phyloP scores from a whole-genome alignment of 2,888 invertebrate genomes.

The Polydrusus pterygomalis region DNA sequence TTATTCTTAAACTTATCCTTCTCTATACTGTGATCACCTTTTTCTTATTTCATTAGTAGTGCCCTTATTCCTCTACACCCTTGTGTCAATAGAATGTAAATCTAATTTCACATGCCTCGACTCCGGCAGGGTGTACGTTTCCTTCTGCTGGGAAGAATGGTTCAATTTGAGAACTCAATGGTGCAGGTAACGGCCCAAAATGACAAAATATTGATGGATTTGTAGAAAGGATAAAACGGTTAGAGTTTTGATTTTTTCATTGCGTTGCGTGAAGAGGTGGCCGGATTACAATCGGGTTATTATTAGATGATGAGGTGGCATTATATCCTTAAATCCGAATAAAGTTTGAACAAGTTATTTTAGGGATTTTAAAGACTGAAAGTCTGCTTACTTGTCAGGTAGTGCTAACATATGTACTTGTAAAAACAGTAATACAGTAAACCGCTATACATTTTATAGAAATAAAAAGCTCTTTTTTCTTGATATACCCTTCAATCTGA shows the following conservation, averaged over 20 bases:
- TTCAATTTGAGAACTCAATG: conserved; percentile 33
- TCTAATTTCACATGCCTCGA: conserved; percentile 58
- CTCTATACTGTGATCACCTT: conserved; percentile 50
- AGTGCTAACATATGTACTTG: no score
- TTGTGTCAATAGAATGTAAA: conserved; percentile 62
- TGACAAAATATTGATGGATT: conserved; percentile 51
- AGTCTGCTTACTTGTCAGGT: no score
- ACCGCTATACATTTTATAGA: no score
- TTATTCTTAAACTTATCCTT: conserved; percentile 28
- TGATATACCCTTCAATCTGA: no score
- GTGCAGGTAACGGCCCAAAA: conserved; percentile 40
- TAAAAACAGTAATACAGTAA: no score
- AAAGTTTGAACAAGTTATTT: no score
- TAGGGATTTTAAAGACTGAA: no score
- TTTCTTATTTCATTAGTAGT: conserved; percentile 56
- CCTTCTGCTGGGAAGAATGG: conserved; percentile 19
- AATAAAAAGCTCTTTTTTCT: no score
- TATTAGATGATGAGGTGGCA: no score
- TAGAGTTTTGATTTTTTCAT: conserved; percentile 13
- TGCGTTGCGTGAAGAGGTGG: background rate
- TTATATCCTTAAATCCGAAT: no score
- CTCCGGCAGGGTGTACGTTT: conserved; percentile 24
- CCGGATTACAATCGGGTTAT: background rate
- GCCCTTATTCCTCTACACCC: conserved; percentile 57
- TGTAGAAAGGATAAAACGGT: conserved; percentile 8